Conservation (phyloP, 2,113 vertebrate genomes). For the Erythrocercus mccallii region DNA sequence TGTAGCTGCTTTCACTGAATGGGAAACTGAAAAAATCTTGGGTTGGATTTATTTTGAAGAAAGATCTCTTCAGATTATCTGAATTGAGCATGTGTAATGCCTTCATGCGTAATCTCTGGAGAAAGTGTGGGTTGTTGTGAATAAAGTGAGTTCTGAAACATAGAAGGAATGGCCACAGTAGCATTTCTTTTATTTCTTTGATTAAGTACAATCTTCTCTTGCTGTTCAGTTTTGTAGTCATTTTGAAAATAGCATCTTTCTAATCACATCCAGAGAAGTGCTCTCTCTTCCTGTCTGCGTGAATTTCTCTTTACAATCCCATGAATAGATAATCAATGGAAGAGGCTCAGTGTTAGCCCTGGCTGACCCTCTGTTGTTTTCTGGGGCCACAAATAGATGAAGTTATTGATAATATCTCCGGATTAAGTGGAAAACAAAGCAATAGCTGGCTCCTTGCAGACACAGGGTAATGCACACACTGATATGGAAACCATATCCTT, state of each 20-base stretch:
- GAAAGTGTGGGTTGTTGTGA: not conserved
- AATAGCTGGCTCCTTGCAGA: not conserved
- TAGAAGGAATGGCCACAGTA: not conserved
- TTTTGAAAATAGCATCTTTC: not conserved
- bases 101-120: not conserved
- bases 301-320: not conserved
- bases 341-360: not conserved
- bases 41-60: not conserved
- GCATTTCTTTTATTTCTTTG: not conserved
- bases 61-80: not conserved
- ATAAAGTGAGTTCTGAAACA: not conserved
- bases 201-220: not conserved
- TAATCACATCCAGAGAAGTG: not conserved
- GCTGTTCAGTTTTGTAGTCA: not conserved
- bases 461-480: not conserved
- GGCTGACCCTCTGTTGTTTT: not conserved
- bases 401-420: not conserved
- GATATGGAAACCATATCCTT: not conserved
- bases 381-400: not conserved
- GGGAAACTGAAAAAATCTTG: not conserved
- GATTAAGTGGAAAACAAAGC: not conserved
- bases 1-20: not conserved
- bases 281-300: rapidly evolving
- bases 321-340: not conserved
- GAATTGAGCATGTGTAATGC: not conserved